Evolutionary conservation across 2,113 vertebrate species (phyloP).

Genomic region (Takifugu bimaculatus): DNA sequence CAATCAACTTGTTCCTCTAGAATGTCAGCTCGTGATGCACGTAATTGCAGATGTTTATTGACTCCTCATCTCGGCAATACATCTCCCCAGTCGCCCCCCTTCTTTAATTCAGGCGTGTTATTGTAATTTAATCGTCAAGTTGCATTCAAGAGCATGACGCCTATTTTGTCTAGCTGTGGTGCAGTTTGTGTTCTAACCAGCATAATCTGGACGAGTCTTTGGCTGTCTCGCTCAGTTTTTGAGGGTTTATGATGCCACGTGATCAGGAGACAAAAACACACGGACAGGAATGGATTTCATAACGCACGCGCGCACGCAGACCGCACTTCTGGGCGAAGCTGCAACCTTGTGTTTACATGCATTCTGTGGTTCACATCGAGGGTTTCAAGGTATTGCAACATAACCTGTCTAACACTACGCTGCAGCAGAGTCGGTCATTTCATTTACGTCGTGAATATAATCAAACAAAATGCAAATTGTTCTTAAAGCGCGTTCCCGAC

Average conservation of each 20-base stretch:
- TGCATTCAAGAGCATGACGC: constrained; percentile 15
- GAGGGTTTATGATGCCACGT: constrained; percentile 44
- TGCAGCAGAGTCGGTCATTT: background rate
- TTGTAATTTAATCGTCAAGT: constrained; percentile 22
- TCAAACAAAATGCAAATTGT: background rate
- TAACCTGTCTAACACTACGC: background rate
- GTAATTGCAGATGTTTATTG: too few relatives aligned
- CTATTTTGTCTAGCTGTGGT: background rate
- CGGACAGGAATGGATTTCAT: constrained; percentile 38
- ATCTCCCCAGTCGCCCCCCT: background rate
- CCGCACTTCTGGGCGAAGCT: constrained; percentile 19
- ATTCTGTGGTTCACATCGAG: background rate
- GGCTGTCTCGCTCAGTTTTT: constrained; percentile 28
- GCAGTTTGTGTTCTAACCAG: background rate
- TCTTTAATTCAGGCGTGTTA: constrained; percentile 13
- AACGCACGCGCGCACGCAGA: constrained; percentile 37
- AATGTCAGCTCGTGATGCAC: too few relatives aligned
- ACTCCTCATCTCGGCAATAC: too few relatives aligned
- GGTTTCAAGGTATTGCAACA: background rate
- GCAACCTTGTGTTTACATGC: constrained; percentile 43
- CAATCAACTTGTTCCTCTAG: too few relatives aligned
- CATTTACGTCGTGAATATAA: background rate
- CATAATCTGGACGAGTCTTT: constrained; percentile 6
- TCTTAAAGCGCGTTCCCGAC: constrained; percentile 16
- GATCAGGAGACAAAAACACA: constrained; percentile 51